phyloP scores from a whole-genome alignment of 1,140 invertebrate genomes.

The Zaprionus inermis region DNA sequence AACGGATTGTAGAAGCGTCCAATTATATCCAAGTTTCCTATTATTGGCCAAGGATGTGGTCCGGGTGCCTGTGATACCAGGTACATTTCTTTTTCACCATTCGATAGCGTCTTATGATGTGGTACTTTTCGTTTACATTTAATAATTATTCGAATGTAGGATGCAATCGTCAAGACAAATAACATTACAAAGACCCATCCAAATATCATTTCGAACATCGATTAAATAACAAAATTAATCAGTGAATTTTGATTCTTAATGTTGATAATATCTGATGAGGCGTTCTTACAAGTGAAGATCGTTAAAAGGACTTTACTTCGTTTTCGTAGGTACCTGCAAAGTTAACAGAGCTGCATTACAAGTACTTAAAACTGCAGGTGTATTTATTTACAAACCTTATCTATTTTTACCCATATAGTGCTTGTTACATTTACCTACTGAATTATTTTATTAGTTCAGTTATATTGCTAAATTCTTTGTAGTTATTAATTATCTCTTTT shows the following conservation, averaged over 20 bases:
- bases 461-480: background rate
- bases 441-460: background rate
- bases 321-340: conserved; percentile 14
- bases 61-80: conserved; percentile 85
- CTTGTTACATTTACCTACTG: background rate
- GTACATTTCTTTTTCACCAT: background rate
- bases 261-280: background rate
- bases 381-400: background rate
- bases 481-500: background rate
- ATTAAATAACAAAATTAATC: background rate
- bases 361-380: conserved; percentile 11
- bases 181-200: background rate
- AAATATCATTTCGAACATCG: conserved; percentile 13
- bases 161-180: background rate
- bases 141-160: conserved; percentile 24
- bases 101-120: conserved; percentile 4
- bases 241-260: background rate
- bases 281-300: background rate
- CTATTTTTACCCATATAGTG: background rate
- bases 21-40: conserved; percentile 90
- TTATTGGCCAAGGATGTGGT: conserved; percentile 88
- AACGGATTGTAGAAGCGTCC: conserved; percentile 88
- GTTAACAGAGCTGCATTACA: conserved; percentile 15
- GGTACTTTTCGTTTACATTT: conserved; percentile 33
- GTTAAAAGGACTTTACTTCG: background rate